A percentile compares a stretch with the other conserved stretches of the same genome.
Evolutionary conservation across 1,140 invertebrate genomes (phyloP).

Genomic region (fruit fly (Drosophila melanogaster)): Release_6_plus_ISO1_MT NT_033777.3:12968001-12968500

Average conservation of each 20-base stretch:
- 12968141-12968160: slow-evolving; percentile 12
- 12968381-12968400: slow-evolving; percentile 80
- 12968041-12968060: slow-evolving; percentile 57
- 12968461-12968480: slow-evolving; percentile 85
- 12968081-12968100: not conserved
- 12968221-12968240: slow-evolving; percentile 80
- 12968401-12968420: slow-evolving; percentile 85
- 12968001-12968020: slow-evolving; percentile 55
- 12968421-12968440: slow-evolving; percentile 85
- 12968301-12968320: not conserved
- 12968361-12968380: slow-evolving; percentile 73
- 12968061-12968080: slow-evolving; percentile 31
- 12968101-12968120: not conserved
- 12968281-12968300: slow-evolving; percentile 57
- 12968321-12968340: not conserved
- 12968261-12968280: slow-evolving; percentile 84
- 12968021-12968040: slow-evolving; percentile 38
- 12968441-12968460: slow-evolving; percentile 77
- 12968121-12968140: not conserved
- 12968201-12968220: slow-evolving; percentile 83
- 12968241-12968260: slow-evolving; percentile 84
- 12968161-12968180: slow-evolving; percentile 2
- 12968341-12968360: slow-evolving; percentile 81
- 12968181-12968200: slow-evolving; percentile 82
- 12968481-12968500: slow-evolving; percentile 85